Evolutionary conservation across 2,797 vertebrate species (phyloP).

Genomic region (Chiroxiphia lanceolata): DNA sequence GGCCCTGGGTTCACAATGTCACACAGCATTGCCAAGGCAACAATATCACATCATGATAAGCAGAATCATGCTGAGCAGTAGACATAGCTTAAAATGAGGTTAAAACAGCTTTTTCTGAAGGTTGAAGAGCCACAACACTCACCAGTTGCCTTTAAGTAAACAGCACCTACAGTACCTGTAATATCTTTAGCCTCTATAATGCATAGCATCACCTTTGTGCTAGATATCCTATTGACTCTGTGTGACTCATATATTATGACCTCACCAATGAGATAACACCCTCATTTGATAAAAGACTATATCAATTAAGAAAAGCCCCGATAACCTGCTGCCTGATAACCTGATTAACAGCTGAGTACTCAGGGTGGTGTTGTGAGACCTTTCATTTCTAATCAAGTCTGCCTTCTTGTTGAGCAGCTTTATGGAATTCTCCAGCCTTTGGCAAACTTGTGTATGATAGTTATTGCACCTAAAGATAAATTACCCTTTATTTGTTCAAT

Average conservation of each 20-base stretch:
- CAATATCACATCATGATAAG: neutral
- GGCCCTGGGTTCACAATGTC: neutral
- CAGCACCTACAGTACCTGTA: neutral
- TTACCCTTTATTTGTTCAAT: constrained; percentile 44
- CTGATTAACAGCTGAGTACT: constrained; percentile 58
- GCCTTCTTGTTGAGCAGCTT: constrained; percentile 19
- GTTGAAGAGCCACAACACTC: neutral
- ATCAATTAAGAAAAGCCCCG: constrained; percentile 54
- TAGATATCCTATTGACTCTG: constrained; percentile 46
- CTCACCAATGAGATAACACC: constrained; percentile 50
- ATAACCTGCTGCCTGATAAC: constrained; percentile 38
- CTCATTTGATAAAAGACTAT: neutral
- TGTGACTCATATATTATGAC: constrained; percentile 58
- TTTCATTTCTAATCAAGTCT: constrained; percentile 57
- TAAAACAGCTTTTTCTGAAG: neutral
- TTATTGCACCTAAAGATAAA: constrained; percentile 50
- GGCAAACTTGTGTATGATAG: constrained; percentile 45
- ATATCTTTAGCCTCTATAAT: neutral
- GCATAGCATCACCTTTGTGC: neutral
- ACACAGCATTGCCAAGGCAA: neutral
- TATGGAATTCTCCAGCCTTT: constrained; percentile 58
- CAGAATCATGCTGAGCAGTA: neutral
- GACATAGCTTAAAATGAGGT: neutral
- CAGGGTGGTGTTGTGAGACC: constrained; percentile 52
- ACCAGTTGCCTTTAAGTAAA: neutral